Conservation (phyloP, 2,113 vertebrate genomes). For the Hippocampus zosterae region DNA sequence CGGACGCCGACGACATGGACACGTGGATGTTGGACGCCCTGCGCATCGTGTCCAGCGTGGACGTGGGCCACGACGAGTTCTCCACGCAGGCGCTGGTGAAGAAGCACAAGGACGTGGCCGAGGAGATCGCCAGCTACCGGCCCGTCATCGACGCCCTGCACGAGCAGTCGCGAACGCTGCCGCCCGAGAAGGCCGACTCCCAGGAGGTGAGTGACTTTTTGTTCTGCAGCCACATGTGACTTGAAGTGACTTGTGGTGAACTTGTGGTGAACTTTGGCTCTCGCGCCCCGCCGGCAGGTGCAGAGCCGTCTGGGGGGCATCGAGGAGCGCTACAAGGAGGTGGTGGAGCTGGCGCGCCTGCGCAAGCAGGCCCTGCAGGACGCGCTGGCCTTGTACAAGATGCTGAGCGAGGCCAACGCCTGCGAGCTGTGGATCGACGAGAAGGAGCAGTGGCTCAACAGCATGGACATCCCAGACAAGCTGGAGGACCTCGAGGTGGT, state of each 20-base stretch:
- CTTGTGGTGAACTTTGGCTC: no score
- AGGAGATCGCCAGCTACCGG: constrained; percentile 89
- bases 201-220: constrained; percentile 70
- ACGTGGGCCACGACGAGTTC: constrained; percentile 96
- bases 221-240: no score
- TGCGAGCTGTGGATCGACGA: constrained; percentile 96
- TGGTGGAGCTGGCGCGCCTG: constrained; percentile 86
- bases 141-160: constrained; percentile 88
- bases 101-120: constrained; percentile 95
- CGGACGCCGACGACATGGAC: constrained; percentile 90
- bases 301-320: constrained; percentile 81
- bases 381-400: constrained; percentile 91
- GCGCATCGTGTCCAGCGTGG: constrained; percentile 90
- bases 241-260: no score
- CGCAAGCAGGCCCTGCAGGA: constrained; percentile 95
- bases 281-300: constrained; percentile 29
- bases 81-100: constrained; percentile 95
- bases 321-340: constrained; percentile 93
- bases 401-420: constrained; percentile 91
- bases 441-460: constrained; percentile 97
- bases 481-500: constrained; percentile 97
- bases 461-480: constrained; percentile 94
- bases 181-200: constrained; percentile 72
- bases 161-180: constrained; percentile 83
- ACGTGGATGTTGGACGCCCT: constrained; percentile 96